Percentiles rank a stretch among this genome's conserved stretches.
These are phyloP conservation scores for Exocentrus adspersus DNA, from an alignment of 2,888 invertebrate genomes.

Conservation along the genomic window DNA sequence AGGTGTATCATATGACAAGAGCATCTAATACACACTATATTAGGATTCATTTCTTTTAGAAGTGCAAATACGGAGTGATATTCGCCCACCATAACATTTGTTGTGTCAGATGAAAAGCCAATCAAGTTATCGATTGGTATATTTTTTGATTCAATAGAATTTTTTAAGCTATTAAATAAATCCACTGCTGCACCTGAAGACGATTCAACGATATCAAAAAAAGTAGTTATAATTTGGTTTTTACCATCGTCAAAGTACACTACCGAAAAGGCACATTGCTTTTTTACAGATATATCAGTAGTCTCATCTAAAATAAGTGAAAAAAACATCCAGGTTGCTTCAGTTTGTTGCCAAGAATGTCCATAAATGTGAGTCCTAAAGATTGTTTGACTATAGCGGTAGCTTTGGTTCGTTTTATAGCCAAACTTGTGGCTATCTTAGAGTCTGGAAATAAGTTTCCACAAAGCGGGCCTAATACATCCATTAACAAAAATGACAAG, in stretches of 20 bases:
- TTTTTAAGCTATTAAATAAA: not conserved
- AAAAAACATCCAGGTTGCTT: not conserved
- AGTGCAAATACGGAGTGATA: constrained; percentile 20
- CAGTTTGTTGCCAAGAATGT: not conserved
- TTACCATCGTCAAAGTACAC: not conserved
- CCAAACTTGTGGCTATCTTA: not conserved
- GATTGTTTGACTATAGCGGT: not conserved
- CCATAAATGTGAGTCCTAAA: not conserved
- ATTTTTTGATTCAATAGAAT: not conserved
- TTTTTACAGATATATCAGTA: constrained; percentile 5
- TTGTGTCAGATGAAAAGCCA: constrained; percentile 29
- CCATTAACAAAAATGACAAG: not conserved
- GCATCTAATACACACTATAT: constrained; percentile 53
- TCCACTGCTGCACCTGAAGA: not conserved
- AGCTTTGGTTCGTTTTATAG: not conserved
- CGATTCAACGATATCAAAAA: constrained; percentile 8
- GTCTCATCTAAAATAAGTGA: not conserved
- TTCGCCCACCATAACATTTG: constrained; percentile 31
- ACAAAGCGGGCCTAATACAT: not conserved
- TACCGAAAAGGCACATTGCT: not conserved
- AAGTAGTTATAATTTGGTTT: not conserved
- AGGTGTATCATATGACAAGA: too few species aligned
- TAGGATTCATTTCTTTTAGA: constrained; percentile 23
- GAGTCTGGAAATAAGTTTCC: not conserved
- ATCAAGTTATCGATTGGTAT: constrained; percentile 18